Percentiles rank a stretch among this genome's conserved stretches.
phyloP scores from a whole-genome alignment of 2,888 invertebrate genomes.

The Hypolimnas misippus region DNA sequence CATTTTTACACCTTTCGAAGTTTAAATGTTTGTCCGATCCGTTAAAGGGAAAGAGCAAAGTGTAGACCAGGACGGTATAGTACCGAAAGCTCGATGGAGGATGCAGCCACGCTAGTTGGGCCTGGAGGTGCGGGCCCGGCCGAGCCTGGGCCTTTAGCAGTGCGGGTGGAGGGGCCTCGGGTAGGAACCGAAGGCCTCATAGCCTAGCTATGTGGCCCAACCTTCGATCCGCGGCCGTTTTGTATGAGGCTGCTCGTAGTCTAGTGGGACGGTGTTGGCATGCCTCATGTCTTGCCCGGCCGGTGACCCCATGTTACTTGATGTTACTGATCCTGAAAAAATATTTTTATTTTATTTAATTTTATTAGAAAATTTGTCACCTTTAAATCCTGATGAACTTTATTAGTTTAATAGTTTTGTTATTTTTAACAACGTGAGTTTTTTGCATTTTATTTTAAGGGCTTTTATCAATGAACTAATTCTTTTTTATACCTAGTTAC shows the following conservation, averaged over 20 bases:
- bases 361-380: not conserved
- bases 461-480: too few species aligned
- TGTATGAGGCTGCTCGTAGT: constrained; percentile 85
- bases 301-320: constrained; percentile 92
- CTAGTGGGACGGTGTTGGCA: constrained; percentile 67
- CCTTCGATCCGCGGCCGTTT: constrained; percentile 96
- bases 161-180: constrained; percentile 81
- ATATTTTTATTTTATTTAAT: constrained; percentile 7
- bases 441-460: too few species aligned
- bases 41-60: constrained; percentile 43
- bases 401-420: too few species aligned
- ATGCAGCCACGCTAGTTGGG: constrained; percentile 46
- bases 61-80: constrained; percentile 52
- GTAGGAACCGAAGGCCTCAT: constrained; percentile 79
- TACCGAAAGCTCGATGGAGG: constrained; percentile 64
- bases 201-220: constrained; percentile 93
- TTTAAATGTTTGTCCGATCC: constrained; percentile 12
- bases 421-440: too few species aligned
- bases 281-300: constrained; percentile 83
- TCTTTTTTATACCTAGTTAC: too few species aligned
- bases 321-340: constrained; percentile 89
- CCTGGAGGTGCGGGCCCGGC: constrained; percentile 46
- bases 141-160: constrained; percentile 62
- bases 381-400: too few species aligned
- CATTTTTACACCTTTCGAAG: constrained; percentile 36